Base-by-base conservation (phyloP, 2,113 vertebrate genomes). In the Malurus melanocephalus region DNA sequence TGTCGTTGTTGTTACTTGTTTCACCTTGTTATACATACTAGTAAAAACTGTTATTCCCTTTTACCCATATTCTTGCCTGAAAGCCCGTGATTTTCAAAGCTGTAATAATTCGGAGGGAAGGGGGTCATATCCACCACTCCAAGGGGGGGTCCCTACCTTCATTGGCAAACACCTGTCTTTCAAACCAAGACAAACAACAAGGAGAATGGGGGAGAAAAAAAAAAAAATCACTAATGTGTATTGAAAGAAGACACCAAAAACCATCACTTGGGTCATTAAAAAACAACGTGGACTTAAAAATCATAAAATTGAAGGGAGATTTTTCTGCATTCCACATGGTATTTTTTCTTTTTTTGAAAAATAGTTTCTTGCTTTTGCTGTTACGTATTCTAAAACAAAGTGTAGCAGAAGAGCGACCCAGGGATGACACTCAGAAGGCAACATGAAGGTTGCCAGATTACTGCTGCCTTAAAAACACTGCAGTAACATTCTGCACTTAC, bases 281-380 rank as follows among this genome's bases (percentile, higher is more conserved):
- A 76, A n/a, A 14, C 5, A 51, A 51, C 0, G 0, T 26, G 2
- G 5, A 75, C n/a, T 56, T 68, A 22, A 77, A 81, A 57, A 30
- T 15, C 16, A 40, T 12, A 64, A 33, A 74, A 21, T 1, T 53
- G 19, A 68, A 15, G 13, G 24, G 22, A 67, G 15, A 49, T 89
- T 72, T 72, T 60, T 80, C 53, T 85, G 56, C 16, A 2, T 22
- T 4, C 1, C 27, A 27, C 15, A 32, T 1, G 0, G 5, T 3
- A 1, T 11, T n/a, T 21, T 42, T 52, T 5, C 1, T 10, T 35
- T 40, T 62, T 72, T 78, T 24, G 4, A 80, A 53, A 30, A 68
- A 28, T 2, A 46, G 12, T 43, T 80, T 77, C 38, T 75, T 78
- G 74, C 6, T 84, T 68, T 7, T 46, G n/a, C n/a, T 75, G 22